Evolutionary conservation across 2,113 vertebrate genomes (phyloP), one percentile per base, ranked within the genome.

Genomic region (Oenanthe melanoleuca): DNA sequence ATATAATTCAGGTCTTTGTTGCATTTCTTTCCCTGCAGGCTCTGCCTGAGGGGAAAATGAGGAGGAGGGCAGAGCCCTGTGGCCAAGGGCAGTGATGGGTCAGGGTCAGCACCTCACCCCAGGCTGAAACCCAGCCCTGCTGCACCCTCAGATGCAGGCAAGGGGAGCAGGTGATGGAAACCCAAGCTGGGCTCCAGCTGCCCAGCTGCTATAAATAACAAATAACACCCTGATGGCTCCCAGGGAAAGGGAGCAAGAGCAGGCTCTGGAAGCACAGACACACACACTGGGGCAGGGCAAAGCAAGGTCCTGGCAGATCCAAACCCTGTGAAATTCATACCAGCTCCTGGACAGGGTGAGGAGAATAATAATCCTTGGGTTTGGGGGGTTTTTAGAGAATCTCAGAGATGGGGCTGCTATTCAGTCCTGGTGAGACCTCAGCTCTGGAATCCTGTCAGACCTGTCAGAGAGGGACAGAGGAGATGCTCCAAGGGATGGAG

Each of bases 81-180:
- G 7, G 52, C 14, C 67, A 55, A 24, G 22, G 56, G 3, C 56
- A 74, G 49, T 1, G 0, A 7, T 0, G 3, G 28, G 22, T 82
- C 59, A 63, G 85, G 89, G 81, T 82, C 81, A 89, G 7, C 79
- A 77, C 25, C 80, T 47, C 49, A 69, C 8, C 63, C 72, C 33
- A 23, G 38, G 18, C 37, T 73, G 34, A 80, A 94, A 93, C 15
- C 59, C 81, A 91, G 65, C 78, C 73, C 73, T 16, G 49, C 42
- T 59, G 47, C 82, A 37, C n/a, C 71, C 72, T 44, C 4, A 1
- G 4, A 29, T 19, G 47, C 47, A 80, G 91, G 56, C 33, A 23
- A 75, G 44, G 67, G 59, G 21, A 92, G 89, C 90, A 96, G 92
- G 81, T 88, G 94, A 88, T 34, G 83, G 96, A 90, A 96, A 97